Base-by-base conservation (phyloP, 2,113 vertebrate genomes). In the Melanotaenia duboulayi region DNA sequence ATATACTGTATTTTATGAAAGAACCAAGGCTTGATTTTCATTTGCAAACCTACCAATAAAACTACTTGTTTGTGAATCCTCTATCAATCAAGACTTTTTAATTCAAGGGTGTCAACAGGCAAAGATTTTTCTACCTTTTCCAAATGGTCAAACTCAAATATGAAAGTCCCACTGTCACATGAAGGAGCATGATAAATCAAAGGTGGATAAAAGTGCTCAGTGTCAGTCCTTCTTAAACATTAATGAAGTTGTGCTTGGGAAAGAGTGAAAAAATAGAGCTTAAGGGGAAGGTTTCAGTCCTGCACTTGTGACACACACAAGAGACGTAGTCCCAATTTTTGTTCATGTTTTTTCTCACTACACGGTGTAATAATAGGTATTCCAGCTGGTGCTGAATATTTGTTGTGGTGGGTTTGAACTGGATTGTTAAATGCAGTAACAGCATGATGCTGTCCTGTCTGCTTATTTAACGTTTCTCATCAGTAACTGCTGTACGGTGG, bases 121-220 rank as follows among this genome's bases (percentile, higher is more conserved):
- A 1, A n/a, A 42, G 13, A 24, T n/a, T 7, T 7, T 48, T 10
- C n/a, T 58, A 13, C 4, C 10, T 57, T 57, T 24, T 37, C 10
- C 55, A 35, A 57, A 57, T 57, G 55, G 25, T 57, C 25, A 57
- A 37, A 56, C 54, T 32, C 11, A 13, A 58, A 39, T 37, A 13
- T 13, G 32, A 39, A 37, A 37, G 35, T 5, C n/a, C n/a, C 11
- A 16, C 57, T 23, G 35, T 40, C 57, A 40, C 35, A 37, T 35
- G 49, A 49, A 19, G 0, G 55, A 32, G 1, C 46, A 58, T 58
- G 44, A 25, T 39, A 57, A 32, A 28, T 66, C 10, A 55, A 42
- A 55, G 52, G 16, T 19, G 35, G 11, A 54, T 54, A 0, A 52
- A 3, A 19, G 50, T 20, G 17, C 37, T 20, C 37, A 25, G 16